Evolutionary conservation across 2,888 invertebrate species (phyloP), one percentile per base, ranked within the genome.

Genomic region (Polietes domitor): DNA sequence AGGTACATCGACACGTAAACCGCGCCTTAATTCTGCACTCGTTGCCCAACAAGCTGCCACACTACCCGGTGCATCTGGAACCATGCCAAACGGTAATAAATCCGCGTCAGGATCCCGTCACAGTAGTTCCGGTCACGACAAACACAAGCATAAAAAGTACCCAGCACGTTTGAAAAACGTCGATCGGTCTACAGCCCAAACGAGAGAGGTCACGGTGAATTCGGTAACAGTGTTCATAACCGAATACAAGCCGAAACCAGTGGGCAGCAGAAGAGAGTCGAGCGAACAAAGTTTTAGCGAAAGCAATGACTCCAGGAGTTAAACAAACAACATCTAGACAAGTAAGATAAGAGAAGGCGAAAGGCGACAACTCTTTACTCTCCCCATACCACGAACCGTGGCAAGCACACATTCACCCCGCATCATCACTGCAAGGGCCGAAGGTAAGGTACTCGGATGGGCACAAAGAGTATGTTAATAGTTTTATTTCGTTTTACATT

Each of bases 171-270:
- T 98, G 90, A 97, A 97, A 93, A 98, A 98, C 92, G 96, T 98
- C 81, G 98, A 98, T 92, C 94, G 98, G 75, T 98, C 97, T 90
- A 96, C 97, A 41, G 98, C 97, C 28, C 97, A 97, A 92, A 97
- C 97, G 80, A 96, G 98, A 92, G 97, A 98, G 93, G 98, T 98
- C 88, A 99, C 99, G 70, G 98, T 98, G 43, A 98, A 98, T 92
- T 98, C 98, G 89, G 98, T 99, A 82, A 99, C 99, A 70, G 98
- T 99, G 85, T 96, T 98, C 87, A 98, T 99, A 91, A 99, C 99
- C 81, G 99, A 99, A 93, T 98, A 97, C 92, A 97, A 97, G 92
- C 97, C 97, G 87, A 97, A 97, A 86, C 90, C 89, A 15, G 88
- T 92, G 82, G 90, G 90, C 85, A 92, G 90, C 87, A 88, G 92